These are phyloP conservation scores for Helogale parvula DNA, from an alignment of 2,113 vertebrate species.

Conservation along the genomic window DNA sequence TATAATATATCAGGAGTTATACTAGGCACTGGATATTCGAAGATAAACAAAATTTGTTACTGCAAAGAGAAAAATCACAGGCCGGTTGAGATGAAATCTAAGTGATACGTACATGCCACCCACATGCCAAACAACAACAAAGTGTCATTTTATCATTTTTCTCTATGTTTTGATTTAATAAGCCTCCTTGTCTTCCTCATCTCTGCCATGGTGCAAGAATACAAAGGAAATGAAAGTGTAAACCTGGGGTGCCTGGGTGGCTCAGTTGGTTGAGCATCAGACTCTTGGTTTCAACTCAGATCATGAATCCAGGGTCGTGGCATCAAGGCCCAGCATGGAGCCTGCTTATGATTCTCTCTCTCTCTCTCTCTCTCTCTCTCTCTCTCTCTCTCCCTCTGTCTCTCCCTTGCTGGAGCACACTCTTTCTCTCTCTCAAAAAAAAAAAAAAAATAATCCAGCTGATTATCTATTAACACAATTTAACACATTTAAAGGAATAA, in stretches of 20 bases:
- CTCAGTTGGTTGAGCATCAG: too few relatives aligned
- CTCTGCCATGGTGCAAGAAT: neutral
- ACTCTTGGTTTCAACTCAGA: too few relatives aligned
- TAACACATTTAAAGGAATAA: slow-evolving; percentile 78
- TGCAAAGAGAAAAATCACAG: neutral
- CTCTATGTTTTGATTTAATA: neutral
- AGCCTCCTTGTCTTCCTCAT: neutral
- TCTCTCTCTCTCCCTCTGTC: too few relatives aligned
- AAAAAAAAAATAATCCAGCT: neutral
- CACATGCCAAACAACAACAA: neutral
- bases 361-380: too few relatives aligned
- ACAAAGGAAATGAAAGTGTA: neutral
- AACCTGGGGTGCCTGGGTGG: neutral
- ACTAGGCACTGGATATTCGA: neutral
- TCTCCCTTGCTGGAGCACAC: too few relatives aligned
- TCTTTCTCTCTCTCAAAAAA: too few relatives aligned
- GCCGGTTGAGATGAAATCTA: neutral
- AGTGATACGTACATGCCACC: neutral
- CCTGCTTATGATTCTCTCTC: too few relatives aligned
- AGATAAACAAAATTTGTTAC: neutral
- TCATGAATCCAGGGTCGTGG: too few relatives aligned
- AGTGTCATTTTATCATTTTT: neutral
- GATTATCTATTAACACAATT: neutral
- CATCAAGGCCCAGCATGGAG: too few relatives aligned
- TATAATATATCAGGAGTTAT: neutral